Conservation (phyloP, 2,797 vertebrate species). For the Sebastes ruberrimus region DNA sequence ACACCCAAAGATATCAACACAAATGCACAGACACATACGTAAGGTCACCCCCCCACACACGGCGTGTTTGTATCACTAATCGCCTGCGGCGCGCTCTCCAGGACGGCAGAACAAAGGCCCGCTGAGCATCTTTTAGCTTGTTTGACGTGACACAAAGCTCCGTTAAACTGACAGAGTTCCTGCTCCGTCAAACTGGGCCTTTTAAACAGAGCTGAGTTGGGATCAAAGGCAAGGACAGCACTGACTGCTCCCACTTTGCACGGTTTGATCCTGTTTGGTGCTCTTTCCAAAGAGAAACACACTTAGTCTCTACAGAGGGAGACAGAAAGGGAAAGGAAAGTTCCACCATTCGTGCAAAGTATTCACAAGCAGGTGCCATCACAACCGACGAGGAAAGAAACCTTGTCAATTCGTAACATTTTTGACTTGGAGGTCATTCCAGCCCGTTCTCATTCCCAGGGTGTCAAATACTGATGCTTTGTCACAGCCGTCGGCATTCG, state of each 20-base stretch:
- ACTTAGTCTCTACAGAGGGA: slow-evolving; percentile 3
- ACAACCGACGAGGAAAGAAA: neutral
- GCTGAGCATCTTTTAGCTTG: slow-evolving; percentile 52
- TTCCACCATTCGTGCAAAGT: slow-evolving; percentile 13
- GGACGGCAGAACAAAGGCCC: slow-evolving; percentile 54
- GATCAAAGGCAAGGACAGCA: slow-evolving; percentile 66
- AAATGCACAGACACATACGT: neutral
- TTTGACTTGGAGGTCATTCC: slow-evolving; percentile 3
- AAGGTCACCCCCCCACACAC: slow-evolving; percentile 9
- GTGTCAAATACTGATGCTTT: too few species aligned
- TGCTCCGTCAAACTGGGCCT: slow-evolving; percentile 56
- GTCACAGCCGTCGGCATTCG: too few species aligned
- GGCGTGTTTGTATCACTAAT: slow-evolving; percentile 39
- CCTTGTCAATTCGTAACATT: neutral
- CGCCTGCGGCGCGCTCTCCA: slow-evolving; percentile 27
- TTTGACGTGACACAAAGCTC: slow-evolving; percentile 62
- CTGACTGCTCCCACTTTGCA: slow-evolving; percentile 53
- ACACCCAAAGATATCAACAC: neutral
- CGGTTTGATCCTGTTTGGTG: slow-evolving; percentile 49
- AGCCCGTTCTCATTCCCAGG: too few species aligned
- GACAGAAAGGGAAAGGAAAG: neutral
- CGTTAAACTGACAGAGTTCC: slow-evolving; percentile 65
- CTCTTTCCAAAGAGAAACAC: slow-evolving; percentile 26
- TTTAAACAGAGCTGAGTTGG: slow-evolving; percentile 52
- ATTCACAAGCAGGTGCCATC: neutral